These are phyloP conservation scores for Cephus rjabovi DNA, from an alignment of 2,888 invertebrate species.

Conservation along the genomic window DNA sequence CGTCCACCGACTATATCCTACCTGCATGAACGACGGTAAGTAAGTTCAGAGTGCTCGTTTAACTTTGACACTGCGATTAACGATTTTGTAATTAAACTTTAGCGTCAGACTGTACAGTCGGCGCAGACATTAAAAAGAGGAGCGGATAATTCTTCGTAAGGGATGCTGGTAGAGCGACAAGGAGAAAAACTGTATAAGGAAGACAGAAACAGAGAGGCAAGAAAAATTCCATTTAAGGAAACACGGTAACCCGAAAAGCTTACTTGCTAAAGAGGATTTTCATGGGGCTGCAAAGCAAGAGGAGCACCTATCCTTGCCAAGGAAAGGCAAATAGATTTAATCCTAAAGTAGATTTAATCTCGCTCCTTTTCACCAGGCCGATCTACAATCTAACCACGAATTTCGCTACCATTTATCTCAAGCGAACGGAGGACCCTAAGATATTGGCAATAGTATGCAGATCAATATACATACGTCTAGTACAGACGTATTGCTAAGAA, in stretches of 20 bases:
- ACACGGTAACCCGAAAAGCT: constrained; percentile 41
- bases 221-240: constrained; percentile 34
- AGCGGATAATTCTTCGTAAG: neutral
- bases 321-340: constrained; percentile 44
- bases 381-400: neutral
- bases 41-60: neutral
- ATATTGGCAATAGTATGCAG: neutral
- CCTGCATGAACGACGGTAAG: neutral
- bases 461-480: neutral
- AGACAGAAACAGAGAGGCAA: constrained; percentile 8
- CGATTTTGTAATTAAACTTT: neutral
- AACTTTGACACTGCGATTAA: neutral
- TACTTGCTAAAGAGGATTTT: constrained; percentile 29
- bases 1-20: neutral
- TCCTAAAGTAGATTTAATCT: constrained; percentile 45
- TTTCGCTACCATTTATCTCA: neutral
- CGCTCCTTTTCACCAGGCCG: constrained; percentile 15
- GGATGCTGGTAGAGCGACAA: constrained; percentile 6
- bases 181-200: constrained; percentile 7
- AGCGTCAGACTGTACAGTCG: neutral
- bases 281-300: constrained; percentile 18
- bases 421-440: neutral
- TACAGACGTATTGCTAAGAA: neutral
- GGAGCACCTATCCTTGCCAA: constrained; percentile 33
- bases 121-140: neutral